Conservation (phyloP, 2,797 vertebrate genomes). For the Oreortyx pictus region DNA sequence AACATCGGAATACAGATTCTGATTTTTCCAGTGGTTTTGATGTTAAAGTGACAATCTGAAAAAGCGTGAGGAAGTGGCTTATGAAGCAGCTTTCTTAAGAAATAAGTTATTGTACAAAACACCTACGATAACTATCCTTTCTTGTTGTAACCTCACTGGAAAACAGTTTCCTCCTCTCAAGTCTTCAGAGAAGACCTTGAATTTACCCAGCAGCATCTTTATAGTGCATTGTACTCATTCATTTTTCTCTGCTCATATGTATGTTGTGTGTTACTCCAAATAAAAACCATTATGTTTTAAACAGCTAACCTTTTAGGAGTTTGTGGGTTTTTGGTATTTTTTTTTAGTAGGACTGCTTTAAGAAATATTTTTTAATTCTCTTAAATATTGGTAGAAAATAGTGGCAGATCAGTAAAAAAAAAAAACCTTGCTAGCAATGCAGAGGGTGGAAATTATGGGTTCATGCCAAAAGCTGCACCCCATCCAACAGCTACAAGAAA, state of each 20-base stretch:
- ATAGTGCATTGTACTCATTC: neutral
- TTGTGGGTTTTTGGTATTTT: neutral
- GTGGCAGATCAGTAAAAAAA: neutral
- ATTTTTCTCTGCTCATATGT: neutral
- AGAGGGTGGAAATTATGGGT: neutral
- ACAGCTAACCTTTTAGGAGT: neutral
- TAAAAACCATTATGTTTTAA: slow-evolving; percentile 52
- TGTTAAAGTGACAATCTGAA: neutral
- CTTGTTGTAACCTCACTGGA: neutral
- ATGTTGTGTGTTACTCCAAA: slow-evolving; percentile 43
- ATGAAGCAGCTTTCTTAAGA: neutral
- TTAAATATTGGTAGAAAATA: neutral
- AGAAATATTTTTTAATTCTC: neutral
- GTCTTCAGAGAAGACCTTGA: neutral
- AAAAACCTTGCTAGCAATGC: neutral
- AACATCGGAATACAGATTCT: neutral
- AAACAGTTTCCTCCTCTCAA: neutral
- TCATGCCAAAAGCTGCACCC: accelerated
- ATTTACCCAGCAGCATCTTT: neutral
- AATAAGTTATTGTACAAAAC: neutral
- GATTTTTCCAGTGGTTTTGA: neutral
- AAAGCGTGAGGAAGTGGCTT: neutral
- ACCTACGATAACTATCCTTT: neutral
- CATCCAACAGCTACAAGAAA: neutral
- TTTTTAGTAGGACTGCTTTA: neutral